Conservation (phyloP, 2,797 vertebrate species). For the Tarsius wallacei region DNA sequence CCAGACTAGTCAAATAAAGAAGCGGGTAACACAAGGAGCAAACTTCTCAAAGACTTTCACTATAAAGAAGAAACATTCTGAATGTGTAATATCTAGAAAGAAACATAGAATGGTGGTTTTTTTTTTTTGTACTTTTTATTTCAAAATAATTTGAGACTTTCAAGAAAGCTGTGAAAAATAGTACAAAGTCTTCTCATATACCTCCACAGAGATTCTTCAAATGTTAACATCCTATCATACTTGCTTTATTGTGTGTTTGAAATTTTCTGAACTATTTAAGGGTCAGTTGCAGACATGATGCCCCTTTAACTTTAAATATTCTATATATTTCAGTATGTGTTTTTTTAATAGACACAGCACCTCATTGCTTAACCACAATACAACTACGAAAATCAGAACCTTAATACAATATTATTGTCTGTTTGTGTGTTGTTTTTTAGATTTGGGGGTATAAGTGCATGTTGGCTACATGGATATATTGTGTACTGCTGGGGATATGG, state of each 20-base stretch:
- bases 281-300: neutral
- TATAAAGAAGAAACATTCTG: neutral
- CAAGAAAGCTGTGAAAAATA: neutral
- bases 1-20: neutral
- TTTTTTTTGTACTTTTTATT: neutral
- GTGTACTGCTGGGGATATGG: too few species aligned
- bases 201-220: constrained; percentile 15
- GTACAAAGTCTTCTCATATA: neutral
- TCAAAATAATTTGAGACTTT: neutral
- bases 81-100: neutral
- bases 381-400: constrained; percentile 28
- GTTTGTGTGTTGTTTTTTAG: too few species aligned
- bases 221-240: neutral
- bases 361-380: neutral
- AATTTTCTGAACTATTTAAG: neutral
- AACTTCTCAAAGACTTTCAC: neutral
- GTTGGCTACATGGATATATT: too few species aligned
- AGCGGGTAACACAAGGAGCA: neutral
- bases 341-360: neutral
- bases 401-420: neutral
- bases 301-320: neutral
- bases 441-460: too few species aligned
- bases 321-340: constrained; percentile 4
- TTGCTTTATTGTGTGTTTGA: neutral
- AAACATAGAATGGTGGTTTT: neutral